phyloP scores from a whole-genome alignment of 2,113 vertebrate species.

The Axis porcinus region DNA sequence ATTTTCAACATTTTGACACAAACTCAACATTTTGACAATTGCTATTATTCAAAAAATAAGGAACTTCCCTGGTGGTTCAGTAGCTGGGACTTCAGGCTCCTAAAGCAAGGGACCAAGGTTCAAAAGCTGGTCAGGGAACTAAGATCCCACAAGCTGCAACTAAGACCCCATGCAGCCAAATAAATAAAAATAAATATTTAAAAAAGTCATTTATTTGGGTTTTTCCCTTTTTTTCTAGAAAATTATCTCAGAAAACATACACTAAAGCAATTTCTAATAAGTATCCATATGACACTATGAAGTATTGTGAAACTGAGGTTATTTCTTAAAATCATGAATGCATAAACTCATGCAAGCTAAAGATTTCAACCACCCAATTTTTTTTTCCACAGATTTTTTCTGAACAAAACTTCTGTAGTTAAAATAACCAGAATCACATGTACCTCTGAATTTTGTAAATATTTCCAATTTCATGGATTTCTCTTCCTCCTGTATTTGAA shows the following conservation, averaged over 20 bases:
- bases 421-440: neutral
- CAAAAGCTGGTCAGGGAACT: neutral
- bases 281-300: no score
- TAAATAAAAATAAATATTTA: neutral
- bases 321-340: neutral
- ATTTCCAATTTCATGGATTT: neutral
- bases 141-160: neutral
- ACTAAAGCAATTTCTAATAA: neutral
- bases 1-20: neutral
- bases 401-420: neutral
- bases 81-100: neutral
- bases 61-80: rapidly evolving
- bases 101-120: neutral
- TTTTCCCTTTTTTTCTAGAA: neutral
- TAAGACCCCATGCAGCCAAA: neutral
- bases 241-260: no score
- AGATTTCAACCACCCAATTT: neutral
- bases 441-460: neutral
- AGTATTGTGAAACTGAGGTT: neutral
- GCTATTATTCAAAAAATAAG: neutral
- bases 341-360: neutral
- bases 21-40: neutral
- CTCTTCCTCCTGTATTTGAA: neutral
- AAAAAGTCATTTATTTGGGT: neutral
- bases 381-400: neutral